Conservation (phyloP, 1,140 invertebrate genomes). For the Probaryconus sp. region DNA sequence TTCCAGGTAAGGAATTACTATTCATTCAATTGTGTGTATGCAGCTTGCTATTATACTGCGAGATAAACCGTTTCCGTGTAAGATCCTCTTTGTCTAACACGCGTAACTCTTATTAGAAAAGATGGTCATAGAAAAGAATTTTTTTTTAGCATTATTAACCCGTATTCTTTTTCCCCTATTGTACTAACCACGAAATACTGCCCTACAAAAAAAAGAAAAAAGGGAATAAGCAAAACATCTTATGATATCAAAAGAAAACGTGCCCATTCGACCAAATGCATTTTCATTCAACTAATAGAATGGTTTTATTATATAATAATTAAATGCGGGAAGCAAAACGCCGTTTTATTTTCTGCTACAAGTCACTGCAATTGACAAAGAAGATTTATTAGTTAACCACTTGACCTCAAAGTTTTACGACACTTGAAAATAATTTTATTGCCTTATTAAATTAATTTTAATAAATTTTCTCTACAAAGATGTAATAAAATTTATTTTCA, state of each 20-base stretch:
- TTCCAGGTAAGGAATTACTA: slow-evolving; percentile 57
- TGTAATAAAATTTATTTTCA: too few relatives aligned
- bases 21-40: slow-evolving; percentile 48
- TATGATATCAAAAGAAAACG: slow-evolving; percentile 39
- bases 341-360: too few relatives aligned
- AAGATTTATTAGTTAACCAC: too few relatives aligned
- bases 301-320: slow-evolving; percentile 56
- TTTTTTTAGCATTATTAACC: slow-evolving; percentile 32
- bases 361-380: too few relatives aligned
- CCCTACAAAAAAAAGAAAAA: too few relatives aligned
- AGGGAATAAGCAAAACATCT: too few relatives aligned
- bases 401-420: too few relatives aligned
- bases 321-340: too few relatives aligned
- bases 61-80: slow-evolving; percentile 57
- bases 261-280: slow-evolving; percentile 38
- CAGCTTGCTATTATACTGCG: slow-evolving; percentile 43
- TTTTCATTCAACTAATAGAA: slow-evolving; percentile 45
- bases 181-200: slow-evolving; percentile 39
- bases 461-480: too few relatives aligned
- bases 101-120: slow-evolving; percentile 54
- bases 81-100: slow-evolving; percentile 45
- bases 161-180: slow-evolving; percentile 24
- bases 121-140: slow-evolving; percentile 31
- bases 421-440: too few relatives aligned
- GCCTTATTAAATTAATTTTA: too few relatives aligned